Evolutionary conservation across 2,113 vertebrate genomes (phyloP), one percentile per base, ranked within the genome.

Genomic region (Electrona antarctica): DNA sequence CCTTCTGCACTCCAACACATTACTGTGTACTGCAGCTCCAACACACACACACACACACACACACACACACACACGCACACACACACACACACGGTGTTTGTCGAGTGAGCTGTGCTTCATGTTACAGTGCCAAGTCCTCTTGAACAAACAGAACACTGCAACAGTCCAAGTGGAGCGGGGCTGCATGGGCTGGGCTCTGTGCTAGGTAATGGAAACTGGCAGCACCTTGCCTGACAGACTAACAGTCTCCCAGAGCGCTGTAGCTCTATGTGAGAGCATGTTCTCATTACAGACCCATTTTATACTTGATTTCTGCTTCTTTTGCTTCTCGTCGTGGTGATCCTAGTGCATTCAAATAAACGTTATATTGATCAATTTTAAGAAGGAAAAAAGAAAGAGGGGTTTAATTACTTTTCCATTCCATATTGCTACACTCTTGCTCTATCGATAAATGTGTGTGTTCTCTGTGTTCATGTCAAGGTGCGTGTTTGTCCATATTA

Each of bases 161-260:
- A 11, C 7, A 69, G 65, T 67, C 72, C 78, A 46, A 82, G 74
- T 59, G 72, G 73, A 82, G 77, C 7, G 1, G n/a, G n/a, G n/a
- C n/a, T n/a, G n/a, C n/a, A n/a, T n/a, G 54, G 77, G 75, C 72
- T 8, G 55, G 79, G 78, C 79, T 82, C 63, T 45, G 75, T 63
- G 69, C 21, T 71, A 51, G 67, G 82, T 85, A 83, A 88, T 89
- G 88, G 84, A 88, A 89, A 81, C 80, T 86, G 88, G 88, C 88
- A 81, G 76, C 67, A 3, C 64, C 69, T 64, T 9, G 69, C 41
- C 6, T 69, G 78, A 83, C 84, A 74, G 78, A 83, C 72, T 69
- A 67, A 60, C 48, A 78, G 69, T 72, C 75, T 67, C 81, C 71
- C 79, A 61, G 75, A n/a, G 69, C 74, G 78, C 73, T 82, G 73